Percentiles rank a stretch among this genome's conserved stretches.
Conservation (phyloP, 2,888 invertebrate species). For the Peribatodes rhomboidaria region DNA sequence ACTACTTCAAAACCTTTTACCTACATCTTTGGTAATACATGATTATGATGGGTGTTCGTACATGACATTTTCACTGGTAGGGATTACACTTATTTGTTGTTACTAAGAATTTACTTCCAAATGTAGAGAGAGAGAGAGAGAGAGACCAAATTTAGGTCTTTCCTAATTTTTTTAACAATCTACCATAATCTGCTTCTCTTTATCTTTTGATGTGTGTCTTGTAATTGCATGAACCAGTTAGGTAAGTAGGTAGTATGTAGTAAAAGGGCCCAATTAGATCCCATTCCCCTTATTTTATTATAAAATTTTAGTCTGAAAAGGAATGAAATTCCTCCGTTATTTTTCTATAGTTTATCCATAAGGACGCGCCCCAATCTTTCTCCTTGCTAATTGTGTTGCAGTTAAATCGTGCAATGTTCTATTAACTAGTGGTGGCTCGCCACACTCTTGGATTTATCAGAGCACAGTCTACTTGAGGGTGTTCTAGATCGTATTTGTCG, state of each 20-base stretch:
- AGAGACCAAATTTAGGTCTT: not conserved
- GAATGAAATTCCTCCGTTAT: not conserved
- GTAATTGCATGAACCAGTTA: constrained; percentile 24
- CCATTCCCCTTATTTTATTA: not conserved
- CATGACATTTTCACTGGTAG: not conserved
- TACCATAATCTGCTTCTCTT: constrained; percentile 5
- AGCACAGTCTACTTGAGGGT: too few relatives aligned
- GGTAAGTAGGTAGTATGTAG: constrained; percentile 5
- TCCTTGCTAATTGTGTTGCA: too few relatives aligned
- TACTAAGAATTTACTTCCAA: constrained; percentile 4
- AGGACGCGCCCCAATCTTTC: too few relatives aligned
- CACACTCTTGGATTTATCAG: too few relatives aligned
- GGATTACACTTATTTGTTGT: not conserved
- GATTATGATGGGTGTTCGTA: too few relatives aligned
- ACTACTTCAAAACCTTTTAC: not conserved
- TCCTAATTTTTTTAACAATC: not conserved
- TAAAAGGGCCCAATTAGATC: constrained; percentile 1
- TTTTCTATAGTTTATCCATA: too few relatives aligned
- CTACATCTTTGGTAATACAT: not conserved
- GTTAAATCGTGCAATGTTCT: too few relatives aligned
- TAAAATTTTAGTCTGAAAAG: not conserved
- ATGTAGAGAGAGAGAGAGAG: not conserved
- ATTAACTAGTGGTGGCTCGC: too few relatives aligned
- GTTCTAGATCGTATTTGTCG: too few relatives aligned
- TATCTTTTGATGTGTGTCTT: constrained; percentile 15